Base-by-base conservation (phyloP, 2,113 vertebrate genomes). In the Pomatostomus ruficeps region DNA sequence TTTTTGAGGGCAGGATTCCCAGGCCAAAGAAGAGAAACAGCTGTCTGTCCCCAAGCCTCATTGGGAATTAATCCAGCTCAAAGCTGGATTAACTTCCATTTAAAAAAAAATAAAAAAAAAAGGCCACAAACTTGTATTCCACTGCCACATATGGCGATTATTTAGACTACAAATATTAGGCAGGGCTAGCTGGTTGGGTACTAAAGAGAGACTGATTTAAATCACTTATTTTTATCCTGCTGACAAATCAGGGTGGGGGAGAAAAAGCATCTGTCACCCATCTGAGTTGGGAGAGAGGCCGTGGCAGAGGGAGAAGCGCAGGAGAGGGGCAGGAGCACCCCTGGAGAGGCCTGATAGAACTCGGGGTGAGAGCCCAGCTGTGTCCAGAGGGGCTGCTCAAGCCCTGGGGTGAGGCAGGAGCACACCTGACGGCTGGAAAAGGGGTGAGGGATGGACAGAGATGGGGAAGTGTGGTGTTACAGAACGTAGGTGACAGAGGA, bases 91-190 rank as follows among this genome's bases (percentile, higher is more conserved):
- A 61, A 92, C 21, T 92, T 76, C 55, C 89, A 73, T 86, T 85
- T 13, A 62, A 54, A 62, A 42, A 70, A 85, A 83, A 52, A 52
- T 61, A 45, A 61, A 25, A 73, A 83, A 87, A 62, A 91, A 66
- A 59, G 14, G 29, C 49, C 74, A 94, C 57, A 95, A 95, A 96
- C 45, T 94, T 94, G 61, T 94, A 84, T 91, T 86, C 65, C 72
- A 74, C 58, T 86, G 86, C 82, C 94, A 92, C 95, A 97, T 93
- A 91, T 94, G 95, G 91, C 6, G 58, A 94, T 88, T 95, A 96
- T 95, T 97, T 96, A 90, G 93, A 49, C 54, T 88, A 78, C 90
- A 95, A 78, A 84, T 96, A 91, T 91, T 94, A 97, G 95, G 80
- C 89, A 95, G 75, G 88, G 46, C 61, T 96, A 89, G 76, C 71